These are phyloP conservation scores for Hippopotamus amphibius DNA, from an alignment of 2,113 vertebrate species.

Conservation along the genomic window DNA sequence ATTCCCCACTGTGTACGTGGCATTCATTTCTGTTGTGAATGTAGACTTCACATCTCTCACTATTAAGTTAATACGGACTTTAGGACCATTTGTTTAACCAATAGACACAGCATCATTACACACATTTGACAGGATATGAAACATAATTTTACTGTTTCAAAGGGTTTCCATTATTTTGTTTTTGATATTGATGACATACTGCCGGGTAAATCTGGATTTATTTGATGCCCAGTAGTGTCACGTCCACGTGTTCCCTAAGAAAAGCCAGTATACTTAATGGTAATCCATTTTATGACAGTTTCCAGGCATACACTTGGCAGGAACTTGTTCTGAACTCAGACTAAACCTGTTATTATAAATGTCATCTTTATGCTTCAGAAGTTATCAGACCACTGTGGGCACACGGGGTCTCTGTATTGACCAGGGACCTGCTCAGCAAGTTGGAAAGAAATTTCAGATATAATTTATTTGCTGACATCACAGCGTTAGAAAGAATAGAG, in stretches of 20 bases:
- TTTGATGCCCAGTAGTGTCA: background rate
- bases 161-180: background rate
- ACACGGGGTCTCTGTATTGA: background rate
- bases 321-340: background rate
- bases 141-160: background rate
- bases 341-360: background rate
- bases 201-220: slow-evolving; percentile 42
- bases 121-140: background rate
- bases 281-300: background rate
- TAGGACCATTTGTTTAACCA: slow-evolving; percentile 1
- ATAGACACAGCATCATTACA: background rate
- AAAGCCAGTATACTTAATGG: background rate
- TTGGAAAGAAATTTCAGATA: background rate
- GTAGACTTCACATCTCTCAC: background rate
- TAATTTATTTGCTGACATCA: background rate
- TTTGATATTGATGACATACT: slow-evolving; percentile 19
- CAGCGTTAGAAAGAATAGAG: background rate
- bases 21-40: background rate
- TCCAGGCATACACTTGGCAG: background rate
- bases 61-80: background rate
- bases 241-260: background rate
- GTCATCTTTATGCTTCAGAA: background rate
- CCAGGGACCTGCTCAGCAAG: background rate
- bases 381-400: background rate
- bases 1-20: background rate